Percentiles rank a stretch among this genome's conserved stretches.
Evolutionary conservation across 1,140 invertebrate species (phyloP).

Genomic region (Dendrolimus kikuchii): DNA sequence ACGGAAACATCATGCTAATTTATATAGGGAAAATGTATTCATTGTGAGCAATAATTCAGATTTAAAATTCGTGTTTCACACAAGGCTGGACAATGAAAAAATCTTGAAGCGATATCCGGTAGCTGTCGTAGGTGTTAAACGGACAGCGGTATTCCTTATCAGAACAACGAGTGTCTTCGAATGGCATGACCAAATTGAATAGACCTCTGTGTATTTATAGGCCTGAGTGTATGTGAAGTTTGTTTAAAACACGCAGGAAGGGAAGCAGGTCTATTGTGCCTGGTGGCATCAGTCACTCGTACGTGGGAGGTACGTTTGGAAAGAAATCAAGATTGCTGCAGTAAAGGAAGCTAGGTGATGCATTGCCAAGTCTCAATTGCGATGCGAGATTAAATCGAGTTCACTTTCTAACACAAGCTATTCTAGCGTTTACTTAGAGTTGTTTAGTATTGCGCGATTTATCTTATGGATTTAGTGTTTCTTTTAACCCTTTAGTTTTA

Average conservation of each 20-base stretch:
- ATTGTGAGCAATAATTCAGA: no score
- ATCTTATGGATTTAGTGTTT: constrained; percentile 17
- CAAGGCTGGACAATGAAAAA: constrained; percentile 4
- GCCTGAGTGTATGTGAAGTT: constrained; percentile 7
- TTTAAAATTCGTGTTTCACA: background rate
- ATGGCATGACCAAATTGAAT: constrained; percentile 19
- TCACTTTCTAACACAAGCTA: constrained; percentile 47
- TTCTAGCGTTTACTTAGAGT: constrained; percentile 25
- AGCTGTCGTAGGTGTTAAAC: constrained; percentile 50
- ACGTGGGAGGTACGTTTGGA: constrained; percentile 54
- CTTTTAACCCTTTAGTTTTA: constrained; percentile 21
- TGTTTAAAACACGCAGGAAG: constrained; percentile 10
- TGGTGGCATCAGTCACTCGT: constrained; percentile 32
- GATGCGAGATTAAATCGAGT: constrained; percentile 52
- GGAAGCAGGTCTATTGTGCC: constrained; percentile 22
- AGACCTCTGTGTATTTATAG: constrained; percentile 16
- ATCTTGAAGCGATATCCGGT: constrained; percentile 31
- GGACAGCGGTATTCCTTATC: constrained; percentile 33
- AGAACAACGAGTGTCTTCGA: constrained; percentile 28
- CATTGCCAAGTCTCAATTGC: constrained; percentile 56
- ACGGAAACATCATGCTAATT: no score
- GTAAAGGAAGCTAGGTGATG: constrained; percentile 64
- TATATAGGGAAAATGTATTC: no score
- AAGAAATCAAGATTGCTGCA: constrained; percentile 58
- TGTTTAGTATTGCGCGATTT: constrained; percentile 34